Base-by-base conservation (phyloP, 2,888 invertebrate genomes). In the Campaea margaritaria region DNA sequence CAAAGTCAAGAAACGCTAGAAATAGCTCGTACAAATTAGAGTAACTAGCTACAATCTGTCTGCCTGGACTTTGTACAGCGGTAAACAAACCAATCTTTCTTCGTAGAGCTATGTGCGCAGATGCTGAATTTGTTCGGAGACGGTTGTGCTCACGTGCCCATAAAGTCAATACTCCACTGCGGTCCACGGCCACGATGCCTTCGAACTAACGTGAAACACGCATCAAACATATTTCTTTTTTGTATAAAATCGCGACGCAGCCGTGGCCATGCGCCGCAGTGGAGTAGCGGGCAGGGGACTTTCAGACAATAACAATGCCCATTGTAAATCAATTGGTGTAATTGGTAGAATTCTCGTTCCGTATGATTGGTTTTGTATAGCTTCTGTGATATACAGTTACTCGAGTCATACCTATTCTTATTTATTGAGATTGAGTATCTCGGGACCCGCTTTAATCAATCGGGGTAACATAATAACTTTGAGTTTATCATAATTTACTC, bases 51-150 rank as follows among this genome's bases (percentile, higher is more conserved):
- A 59, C 59, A 36, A 27, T 45, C 62, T 60, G 73, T 75, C 64
- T 70, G 63, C 58, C 57, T 68, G 81, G 78, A 86, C 85, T 86
- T 86, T 82, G 85, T 45, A 64, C 76, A 46, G 65, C 67, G 67
- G 73, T 77, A 74, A 76, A 79, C 72, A 79, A 76, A 74, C 70
- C 75, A 81, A 82, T 81, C 73, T 74, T 64, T 62, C 47, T 76
- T 70, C 62, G 79, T 74, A 74, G 63, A 34, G n/a, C 34, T 9
- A 60, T 61, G 51, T 61, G 54, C 76, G 73, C 56, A 69, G 56
- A 53, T 53, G 43, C 34, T 58, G 42, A 49, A 55, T 49, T 41
- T 53, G 36, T 1, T 48, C 13, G 11, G 16, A 38, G 58, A 44
- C 39, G 43, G 28, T 27, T 27, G n/a, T 5, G 15, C 41, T 36